Conservation (phyloP, 2,888 invertebrate species). For the Pseudococcus viburni region DNA sequence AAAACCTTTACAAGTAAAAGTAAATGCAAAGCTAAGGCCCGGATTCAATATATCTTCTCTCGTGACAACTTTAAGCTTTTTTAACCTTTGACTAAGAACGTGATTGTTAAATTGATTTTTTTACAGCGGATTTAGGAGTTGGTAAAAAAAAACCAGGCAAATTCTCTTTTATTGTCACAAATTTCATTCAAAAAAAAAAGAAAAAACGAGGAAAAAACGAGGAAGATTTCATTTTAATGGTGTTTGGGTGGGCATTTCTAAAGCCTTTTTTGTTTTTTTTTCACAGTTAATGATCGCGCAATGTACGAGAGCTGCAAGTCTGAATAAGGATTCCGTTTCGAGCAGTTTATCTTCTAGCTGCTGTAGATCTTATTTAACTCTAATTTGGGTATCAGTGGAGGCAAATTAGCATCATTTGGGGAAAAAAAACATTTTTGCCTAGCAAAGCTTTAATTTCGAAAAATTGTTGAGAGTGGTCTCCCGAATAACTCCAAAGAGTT, state of each 20-base stretch:
- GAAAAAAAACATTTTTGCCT: no score
- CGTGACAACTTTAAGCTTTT: constrained; percentile 42
- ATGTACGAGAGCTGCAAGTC: not conserved
- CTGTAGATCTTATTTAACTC: not conserved
- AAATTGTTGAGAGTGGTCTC: no score
- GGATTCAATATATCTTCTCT: constrained; percentile 40
- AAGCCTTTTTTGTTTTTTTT: not conserved
- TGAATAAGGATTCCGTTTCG: not conserved
- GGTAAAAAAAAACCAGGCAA: not conserved
- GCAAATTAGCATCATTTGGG: no score
- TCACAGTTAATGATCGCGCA: not conserved
- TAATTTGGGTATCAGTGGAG: not conserved
- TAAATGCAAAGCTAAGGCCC: constrained; percentile 4
- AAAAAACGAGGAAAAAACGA: not conserved
- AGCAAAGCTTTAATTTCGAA: no score
- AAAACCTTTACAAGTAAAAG: constrained; percentile 15
- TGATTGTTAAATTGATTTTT: constrained; percentile 38
- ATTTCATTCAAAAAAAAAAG: not conserved
- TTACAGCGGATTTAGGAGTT: not conserved
- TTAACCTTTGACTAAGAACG: constrained; percentile 24
- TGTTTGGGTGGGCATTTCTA: constrained; percentile 6
- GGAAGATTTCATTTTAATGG: not conserved
- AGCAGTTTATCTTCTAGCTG: not conserved
- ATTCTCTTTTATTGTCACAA: not conserved
- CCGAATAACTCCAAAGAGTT: no score